Evolutionary conservation across 23 tunicate species (phyloP).

Genomic region (Ciona savignyi): DNA sequence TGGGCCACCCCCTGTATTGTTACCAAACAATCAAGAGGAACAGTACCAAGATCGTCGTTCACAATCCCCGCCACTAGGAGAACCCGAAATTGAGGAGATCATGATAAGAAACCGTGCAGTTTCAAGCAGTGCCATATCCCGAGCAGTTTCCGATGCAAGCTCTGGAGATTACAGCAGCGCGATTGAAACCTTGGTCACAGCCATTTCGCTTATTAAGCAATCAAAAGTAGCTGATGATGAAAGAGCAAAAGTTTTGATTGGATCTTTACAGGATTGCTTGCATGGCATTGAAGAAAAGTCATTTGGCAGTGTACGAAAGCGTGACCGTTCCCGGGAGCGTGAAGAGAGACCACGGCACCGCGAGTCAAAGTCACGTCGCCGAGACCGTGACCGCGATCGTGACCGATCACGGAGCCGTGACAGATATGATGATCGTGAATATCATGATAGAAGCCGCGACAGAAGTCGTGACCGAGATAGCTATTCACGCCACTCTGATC

Average conservation of each 20-base stretch:
- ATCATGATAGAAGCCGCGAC: conserved; percentile 56
- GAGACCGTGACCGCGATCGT: conserved; percentile 75
- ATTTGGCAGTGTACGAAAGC: conserved; percentile 63
- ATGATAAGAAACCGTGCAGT: conserved; percentile 89
- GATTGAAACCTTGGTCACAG: conserved; percentile 89
- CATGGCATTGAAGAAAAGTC: conserved; percentile 98
- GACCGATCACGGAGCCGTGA: conserved; percentile 87
- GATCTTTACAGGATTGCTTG: conserved; percentile 93
- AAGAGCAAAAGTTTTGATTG: conserved; percentile 88
- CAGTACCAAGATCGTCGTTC: conserved; percentile 32
- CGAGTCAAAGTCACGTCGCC: conserved; percentile 84
- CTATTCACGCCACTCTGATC: conserved; percentile 64
- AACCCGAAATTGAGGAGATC: conserved; percentile 72
- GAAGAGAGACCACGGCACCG: conserved; percentile 80
- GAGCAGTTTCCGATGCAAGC: conserved; percentile 93
- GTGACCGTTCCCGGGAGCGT: conserved; percentile 84
- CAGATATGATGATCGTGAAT: conserved; percentile 86
- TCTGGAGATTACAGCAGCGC: conserved; percentile 92
- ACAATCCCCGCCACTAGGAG: conserved; percentile 66
- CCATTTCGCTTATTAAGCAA: conserved; percentile 87
- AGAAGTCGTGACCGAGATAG: conserved; percentile 67
- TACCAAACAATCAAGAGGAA: conserved; percentile 4
- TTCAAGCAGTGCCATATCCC: conserved; percentile 90
- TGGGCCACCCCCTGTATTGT: conserved; percentile 64
- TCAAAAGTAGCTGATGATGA: conserved; percentile 90